Evolutionary conservation across 2,888 invertebrate species (phyloP), one percentile per base, ranked within the genome.

Genomic region (Leptothorax acervorum): DNA sequence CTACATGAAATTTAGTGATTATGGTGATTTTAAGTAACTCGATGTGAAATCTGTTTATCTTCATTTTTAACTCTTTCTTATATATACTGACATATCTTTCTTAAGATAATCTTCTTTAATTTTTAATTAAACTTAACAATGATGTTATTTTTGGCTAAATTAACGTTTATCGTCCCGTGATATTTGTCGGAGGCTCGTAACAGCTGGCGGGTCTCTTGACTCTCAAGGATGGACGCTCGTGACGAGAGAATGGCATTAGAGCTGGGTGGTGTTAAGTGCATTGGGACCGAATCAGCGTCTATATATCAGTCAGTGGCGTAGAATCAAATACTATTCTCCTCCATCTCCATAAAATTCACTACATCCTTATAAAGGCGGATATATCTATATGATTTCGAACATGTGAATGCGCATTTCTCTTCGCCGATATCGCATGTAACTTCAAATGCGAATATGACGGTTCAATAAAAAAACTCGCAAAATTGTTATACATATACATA

Each of bases 211-310:
- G 85, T 85, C 88, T 85, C 85, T 73, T 73, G 90, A 57, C 75
- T 81, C 85, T 88, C 90, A 89, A 90, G 90, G 89, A 88, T 89
- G 85, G 85, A 66, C 85, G 76, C 84, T 90, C 79, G 86, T 87
- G 87, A 90, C 88, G 90, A 88, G 89, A 89, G 89, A 90, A 89
- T 83, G 84, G 86, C 89, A 90, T 90, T 90, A 89, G 90, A 85
- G 83, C 76, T 85, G 87, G 89, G 71, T 87, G 84, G 88, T 88
- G 90, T 90, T 90, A 90, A 90, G 90, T 90, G 90, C 89, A 85
- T 85, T 83, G 89, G 86, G 89, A 88, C 87, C 83, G 85, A 89
- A 90, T 88, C 85, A 63, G 66, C 82, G 85, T 85, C 86, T 84
- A 86, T 86, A 81, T 82, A 87, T 75, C 86, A 82, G 31, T 82